Evolutionary conservation across 2,113 vertebrate genomes (phyloP), one percentile per base, ranked within the genome.

Genomic region (Daphoenositta chrysoptera): DNA sequence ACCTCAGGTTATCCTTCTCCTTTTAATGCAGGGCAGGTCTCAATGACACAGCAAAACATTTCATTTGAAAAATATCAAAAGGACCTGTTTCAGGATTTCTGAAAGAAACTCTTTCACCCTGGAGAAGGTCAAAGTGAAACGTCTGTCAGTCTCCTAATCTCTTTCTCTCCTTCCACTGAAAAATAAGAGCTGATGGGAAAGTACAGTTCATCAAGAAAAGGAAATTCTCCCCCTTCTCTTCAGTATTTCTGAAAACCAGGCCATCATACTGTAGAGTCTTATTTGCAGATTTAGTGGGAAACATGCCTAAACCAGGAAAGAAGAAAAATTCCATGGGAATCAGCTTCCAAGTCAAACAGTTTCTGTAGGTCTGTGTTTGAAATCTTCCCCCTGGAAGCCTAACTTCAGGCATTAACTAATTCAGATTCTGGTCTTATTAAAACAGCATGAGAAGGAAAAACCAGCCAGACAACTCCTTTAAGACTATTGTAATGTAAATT

Each of bases 321-420:
- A 88, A 80, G 80, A 90, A 93, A 90, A 95, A 92, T 87, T 94
- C 92, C 90, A 89, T 22, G 53, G 78, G 78, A 95, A 70, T 92
- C 72, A 45, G 65, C 83, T 95, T 96, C 93, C 93, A 97, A 96
- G 90, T 95, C 82, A 95, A 94, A 93, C 94, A 95, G 16, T 93
- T 96, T 93, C 85, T 76, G 31, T 81, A 90, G 64, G 90, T 96
- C 92, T 97, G 94, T 73, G 75, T 96, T 97, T 94, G 85, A 97
- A 94, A 93, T 94, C 87, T 94, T 94, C 75, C 68, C 58, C 30
- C 56, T 94, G 82, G 78, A 95, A 96, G 87, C 22, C 72, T 70
- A 83, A 86, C 68, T 88, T 90, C 19, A 93, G 44, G 79, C 85
- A 94, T 79, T 83, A 89, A 87, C 68, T 88, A 73, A 89, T 86